phyloP scores from a whole-genome alignment of 2,797 vertebrate genomes.

The Pseudomugil tenellus region DNA sequence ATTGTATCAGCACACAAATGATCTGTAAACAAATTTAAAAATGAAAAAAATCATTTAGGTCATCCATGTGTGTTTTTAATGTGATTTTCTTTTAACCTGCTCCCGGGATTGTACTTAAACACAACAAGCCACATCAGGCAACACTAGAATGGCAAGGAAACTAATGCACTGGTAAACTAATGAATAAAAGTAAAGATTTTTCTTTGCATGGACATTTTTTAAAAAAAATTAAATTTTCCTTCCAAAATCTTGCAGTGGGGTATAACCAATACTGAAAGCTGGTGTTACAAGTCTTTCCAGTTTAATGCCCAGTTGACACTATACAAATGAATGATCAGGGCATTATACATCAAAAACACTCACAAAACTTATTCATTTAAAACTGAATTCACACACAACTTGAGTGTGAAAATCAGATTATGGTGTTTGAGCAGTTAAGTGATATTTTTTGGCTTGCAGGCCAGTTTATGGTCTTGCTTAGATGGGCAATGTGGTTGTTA shows the following conservation, averaged over 20 bases:
- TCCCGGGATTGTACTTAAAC: slow-evolving; percentile 46
- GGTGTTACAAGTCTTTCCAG: not conserved
- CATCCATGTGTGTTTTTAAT: slow-evolving; percentile 5
- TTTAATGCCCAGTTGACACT: not conserved
- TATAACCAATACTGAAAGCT: too few species aligned
- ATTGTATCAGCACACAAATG: not conserved
- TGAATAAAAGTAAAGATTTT: not conserved
- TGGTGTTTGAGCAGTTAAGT: not conserved
- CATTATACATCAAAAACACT: not conserved
- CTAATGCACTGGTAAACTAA: too few species aligned
- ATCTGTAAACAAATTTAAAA: too few species aligned
- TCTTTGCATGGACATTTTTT: too few species aligned
- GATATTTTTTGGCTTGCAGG: not conserved
- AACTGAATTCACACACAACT: not conserved
- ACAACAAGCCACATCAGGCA: slow-evolving; percentile 20
- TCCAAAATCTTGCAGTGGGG: not conserved
- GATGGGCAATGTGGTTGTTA: not conserved
- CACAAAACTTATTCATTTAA: not conserved
- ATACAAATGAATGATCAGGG: too few species aligned
- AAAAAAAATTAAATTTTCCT: not conserved
- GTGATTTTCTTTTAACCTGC: slow-evolving; percentile 13
- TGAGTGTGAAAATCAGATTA: not conserved
- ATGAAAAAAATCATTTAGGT: too few species aligned
- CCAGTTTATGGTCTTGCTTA: not conserved
- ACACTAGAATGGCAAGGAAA: too few species aligned